Conservation (phyloP, 1,140 invertebrate genomes). For the Caenorhabditis latens region DNA sequence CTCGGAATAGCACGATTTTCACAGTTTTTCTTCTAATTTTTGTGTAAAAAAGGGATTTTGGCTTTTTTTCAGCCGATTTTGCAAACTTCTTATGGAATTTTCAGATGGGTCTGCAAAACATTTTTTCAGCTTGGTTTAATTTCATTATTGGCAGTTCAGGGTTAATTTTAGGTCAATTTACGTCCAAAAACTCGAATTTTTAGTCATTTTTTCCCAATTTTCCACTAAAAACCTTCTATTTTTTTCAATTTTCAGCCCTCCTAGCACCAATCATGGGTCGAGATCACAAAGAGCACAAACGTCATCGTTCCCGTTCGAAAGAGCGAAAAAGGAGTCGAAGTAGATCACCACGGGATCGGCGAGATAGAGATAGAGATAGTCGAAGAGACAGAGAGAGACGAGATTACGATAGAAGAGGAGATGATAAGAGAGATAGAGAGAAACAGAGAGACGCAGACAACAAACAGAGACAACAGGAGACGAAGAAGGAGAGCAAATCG, state of each 20-base stretch:
- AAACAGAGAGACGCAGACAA: constrained; percentile 83
- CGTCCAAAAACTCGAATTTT: not conserved
- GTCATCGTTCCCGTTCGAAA: constrained; percentile 31
- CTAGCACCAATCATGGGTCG: not conserved
- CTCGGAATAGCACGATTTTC: no score
- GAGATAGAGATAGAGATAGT: constrained; percentile 46
- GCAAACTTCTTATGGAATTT: no score
- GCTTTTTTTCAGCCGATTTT: no score
- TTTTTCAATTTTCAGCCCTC: not conserved
- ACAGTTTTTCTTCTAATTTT: no score
- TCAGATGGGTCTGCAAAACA: no score
- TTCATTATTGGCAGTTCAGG: no score
- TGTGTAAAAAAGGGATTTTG: no score
- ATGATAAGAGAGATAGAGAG: constrained; percentile 63
- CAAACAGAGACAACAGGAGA: not conserved
- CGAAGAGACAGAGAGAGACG: constrained; percentile 1
- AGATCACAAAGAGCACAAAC: constrained; percentile 8
- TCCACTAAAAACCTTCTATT: not conserved
- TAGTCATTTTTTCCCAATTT: not conserved
- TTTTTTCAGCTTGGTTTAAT: no score
- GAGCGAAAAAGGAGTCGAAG: constrained; percentile 29
- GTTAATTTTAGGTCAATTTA: not conserved
- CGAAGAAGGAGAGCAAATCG: not conserved
- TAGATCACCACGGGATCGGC: not conserved
- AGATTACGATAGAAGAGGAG: not conserved